Evolutionary conservation across 1,140 invertebrate genomes (phyloP).

Genomic region (Calephelis nemesis): DNA sequence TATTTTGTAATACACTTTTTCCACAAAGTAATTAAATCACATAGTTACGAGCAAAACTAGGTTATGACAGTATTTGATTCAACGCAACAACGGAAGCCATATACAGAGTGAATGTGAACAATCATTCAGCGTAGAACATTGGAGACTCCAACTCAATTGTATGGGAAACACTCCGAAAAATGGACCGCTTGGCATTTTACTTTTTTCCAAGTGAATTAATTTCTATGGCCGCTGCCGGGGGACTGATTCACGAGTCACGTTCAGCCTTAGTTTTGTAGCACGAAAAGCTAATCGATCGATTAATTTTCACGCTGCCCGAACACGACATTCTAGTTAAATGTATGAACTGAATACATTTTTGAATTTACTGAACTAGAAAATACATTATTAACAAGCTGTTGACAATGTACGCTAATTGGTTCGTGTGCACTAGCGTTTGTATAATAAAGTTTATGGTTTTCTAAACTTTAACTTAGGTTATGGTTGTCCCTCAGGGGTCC

Average conservation of each 20-base stretch:
- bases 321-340: conserved; percentile 52
- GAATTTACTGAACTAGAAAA: conserved; percentile 22
- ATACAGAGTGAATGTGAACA: conserved; percentile 26
- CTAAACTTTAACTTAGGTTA: no score
- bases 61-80: conserved; percentile 35
- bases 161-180: conserved; percentile 53
- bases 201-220: conserved; percentile 63
- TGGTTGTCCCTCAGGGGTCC: no score
- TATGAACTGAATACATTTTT: conserved; percentile 35
- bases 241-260: conserved; percentile 62
- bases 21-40: conserved; percentile 18
- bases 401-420: background rate
- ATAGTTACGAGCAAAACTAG: conserved; percentile 13
- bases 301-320: conserved; percentile 69
- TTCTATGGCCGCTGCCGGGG: conserved; percentile 48
- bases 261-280: conserved; percentile 60
- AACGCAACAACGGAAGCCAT: conserved; percentile 29
- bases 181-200: conserved; percentile 35
- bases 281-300: conserved; percentile 73
- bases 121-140: conserved; percentile 14
- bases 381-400: conserved; percentile 9
- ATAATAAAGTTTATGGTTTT: no score
- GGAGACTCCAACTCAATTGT: conserved; percentile 8
- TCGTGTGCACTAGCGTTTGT: no score
- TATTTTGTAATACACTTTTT: background rate